Percentiles rank a stretch among this genome's conserved stretches.
Conservation (phyloP, 2,113 vertebrate genomes). For the Aptenodytes patagonicus region DNA sequence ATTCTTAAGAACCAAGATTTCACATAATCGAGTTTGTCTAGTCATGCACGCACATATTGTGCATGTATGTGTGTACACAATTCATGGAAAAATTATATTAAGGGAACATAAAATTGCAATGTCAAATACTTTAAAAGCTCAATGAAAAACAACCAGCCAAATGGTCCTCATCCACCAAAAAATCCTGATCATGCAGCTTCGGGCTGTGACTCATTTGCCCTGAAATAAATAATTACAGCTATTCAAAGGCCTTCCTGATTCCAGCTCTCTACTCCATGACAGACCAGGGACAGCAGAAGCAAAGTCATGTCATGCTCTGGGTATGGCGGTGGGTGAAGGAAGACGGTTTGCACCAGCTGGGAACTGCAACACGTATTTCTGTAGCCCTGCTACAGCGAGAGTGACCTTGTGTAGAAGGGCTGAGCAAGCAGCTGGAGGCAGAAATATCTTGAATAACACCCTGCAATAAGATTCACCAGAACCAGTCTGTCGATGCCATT, state of each 20-base stretch:
- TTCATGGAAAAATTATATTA: not conserved
- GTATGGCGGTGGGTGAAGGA: not conserved
- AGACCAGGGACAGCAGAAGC: not conserved
- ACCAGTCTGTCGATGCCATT: not conserved
- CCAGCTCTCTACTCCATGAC: not conserved
- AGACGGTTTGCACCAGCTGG: not conserved
- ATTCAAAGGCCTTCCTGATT: slow-evolving; percentile 24
- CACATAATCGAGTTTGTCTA: not conserved
- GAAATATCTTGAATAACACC: not conserved
- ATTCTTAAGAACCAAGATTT: not conserved
- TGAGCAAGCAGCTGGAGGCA: not conserved
- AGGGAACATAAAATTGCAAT: not conserved
- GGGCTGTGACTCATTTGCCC: slow-evolving; percentile 30
- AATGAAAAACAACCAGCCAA: not conserved
- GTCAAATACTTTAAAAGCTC: not conserved
- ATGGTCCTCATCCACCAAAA: slow-evolving; percentile 2
- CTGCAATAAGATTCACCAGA: not conserved
- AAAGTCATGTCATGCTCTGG: not conserved
- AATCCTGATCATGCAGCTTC: not conserved
- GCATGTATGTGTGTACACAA: not conserved
- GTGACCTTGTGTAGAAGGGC: not conserved
- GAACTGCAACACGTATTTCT: not conserved
- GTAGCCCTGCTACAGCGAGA: not conserved
- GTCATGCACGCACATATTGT: not conserved
- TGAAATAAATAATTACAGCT: slow-evolving; percentile 56